phyloP scores from a whole-genome alignment of 1,140 invertebrate genomes.

The Diorhabda sublineata region DNA sequence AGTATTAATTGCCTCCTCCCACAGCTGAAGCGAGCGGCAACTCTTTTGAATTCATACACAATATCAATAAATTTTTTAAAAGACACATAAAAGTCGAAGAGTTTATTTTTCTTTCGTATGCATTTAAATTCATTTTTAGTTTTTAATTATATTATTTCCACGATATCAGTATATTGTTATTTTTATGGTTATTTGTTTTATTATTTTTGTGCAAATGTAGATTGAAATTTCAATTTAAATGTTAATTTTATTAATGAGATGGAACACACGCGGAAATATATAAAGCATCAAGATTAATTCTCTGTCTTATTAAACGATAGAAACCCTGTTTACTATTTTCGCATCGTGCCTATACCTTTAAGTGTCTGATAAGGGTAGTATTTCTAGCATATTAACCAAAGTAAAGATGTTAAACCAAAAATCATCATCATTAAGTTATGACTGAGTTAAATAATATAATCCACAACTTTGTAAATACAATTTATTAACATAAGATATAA shows the following conservation, averaged over 20 bases:
- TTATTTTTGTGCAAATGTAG: background rate
- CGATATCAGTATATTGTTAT: conserved; percentile 4
- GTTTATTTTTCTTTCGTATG: conserved; percentile 19
- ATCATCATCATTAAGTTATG: too few species aligned
- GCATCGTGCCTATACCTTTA: background rate
- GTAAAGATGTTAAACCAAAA: too few species aligned
- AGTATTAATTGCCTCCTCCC: conserved; percentile 17
- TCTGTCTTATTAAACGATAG: too few species aligned
- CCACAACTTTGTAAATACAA: too few species aligned
- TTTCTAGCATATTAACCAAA: too few species aligned
- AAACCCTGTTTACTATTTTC: background rate
- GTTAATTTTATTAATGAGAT: too few species aligned
- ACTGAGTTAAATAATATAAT: too few species aligned
- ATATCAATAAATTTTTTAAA: conserved; percentile 19
- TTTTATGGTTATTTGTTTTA: background rate
- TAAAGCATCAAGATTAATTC: too few species aligned
- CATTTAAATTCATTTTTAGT: conserved; percentile 20
- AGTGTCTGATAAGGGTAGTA: background rate
- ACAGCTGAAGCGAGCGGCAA: conserved; percentile 7
- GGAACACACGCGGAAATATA: background rate
- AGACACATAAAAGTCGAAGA: conserved; percentile 16
- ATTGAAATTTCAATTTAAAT: too few species aligned
- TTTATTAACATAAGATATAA: too few species aligned
- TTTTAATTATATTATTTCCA: conserved; percentile 21
- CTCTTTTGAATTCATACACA: conserved; percentile 7